A percentile compares a stretch with the other conserved stretches of the same genome.
phyloP scores from a whole-genome alignment of 2,888 invertebrate genomes.

The Boloria euphrosyne region DNA sequence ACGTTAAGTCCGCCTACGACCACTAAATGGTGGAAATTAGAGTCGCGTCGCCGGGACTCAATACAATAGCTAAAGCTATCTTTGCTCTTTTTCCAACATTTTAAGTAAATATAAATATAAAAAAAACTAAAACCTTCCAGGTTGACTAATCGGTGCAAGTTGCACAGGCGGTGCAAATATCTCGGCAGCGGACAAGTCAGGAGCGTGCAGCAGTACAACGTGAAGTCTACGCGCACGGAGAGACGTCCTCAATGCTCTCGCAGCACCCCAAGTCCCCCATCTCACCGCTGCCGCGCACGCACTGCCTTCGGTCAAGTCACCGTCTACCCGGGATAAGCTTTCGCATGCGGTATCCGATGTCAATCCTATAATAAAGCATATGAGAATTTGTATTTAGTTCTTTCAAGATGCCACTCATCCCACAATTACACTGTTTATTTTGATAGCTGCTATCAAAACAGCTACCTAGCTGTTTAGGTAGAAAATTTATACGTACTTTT shows the following conservation, averaged over 20 bases:
- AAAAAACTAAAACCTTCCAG: conserved; percentile 58
- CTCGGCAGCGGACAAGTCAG: conserved; percentile 84
- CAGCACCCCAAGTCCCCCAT: conserved; percentile 91
- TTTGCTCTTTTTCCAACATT: not conserved
- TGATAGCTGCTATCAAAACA: no score
- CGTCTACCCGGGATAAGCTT: conserved; percentile 58
- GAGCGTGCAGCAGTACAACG: conserved; percentile 89
- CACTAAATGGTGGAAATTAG: no score
- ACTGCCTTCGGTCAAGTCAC: conserved; percentile 58
- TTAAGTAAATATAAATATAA: not conserved
- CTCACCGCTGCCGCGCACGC: conserved; percentile 82
- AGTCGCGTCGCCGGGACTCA: no score
- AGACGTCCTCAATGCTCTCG: conserved; percentile 86
- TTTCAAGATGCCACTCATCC: not conserved
- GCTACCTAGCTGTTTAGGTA: no score
- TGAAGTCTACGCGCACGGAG: conserved; percentile 87
- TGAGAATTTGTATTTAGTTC: not conserved
- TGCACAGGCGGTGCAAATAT: conserved; percentile 85
- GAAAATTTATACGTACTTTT: no score
- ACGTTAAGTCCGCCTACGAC: no score
- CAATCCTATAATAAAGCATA: conserved; percentile 54
- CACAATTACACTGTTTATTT: no score
- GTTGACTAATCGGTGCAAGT: conserved; percentile 67
- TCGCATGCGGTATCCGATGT: conserved; percentile 77
- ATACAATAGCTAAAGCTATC: no score